Evolutionary conservation across 2,797 vertebrate species (phyloP), one percentile per base, ranked within the genome.

Genomic region (Falco columbarius): DNA sequence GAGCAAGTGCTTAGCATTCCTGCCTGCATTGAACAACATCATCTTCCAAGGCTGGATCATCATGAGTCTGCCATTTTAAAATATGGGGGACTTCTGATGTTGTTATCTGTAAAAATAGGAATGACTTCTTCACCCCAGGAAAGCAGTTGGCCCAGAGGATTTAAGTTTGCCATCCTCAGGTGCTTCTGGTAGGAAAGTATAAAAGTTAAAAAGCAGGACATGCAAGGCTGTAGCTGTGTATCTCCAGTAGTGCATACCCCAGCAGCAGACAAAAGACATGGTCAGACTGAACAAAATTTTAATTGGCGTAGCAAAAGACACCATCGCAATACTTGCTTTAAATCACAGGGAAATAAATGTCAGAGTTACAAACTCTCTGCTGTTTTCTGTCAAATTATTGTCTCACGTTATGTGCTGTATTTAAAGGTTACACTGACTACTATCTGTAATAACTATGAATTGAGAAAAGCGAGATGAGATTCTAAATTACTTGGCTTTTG

Each of bases 281-380:
- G 40, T 72, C 65, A 86, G 26, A 51, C 81, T 40, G 30, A 90
- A 36, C 24, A 89, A 36, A 40, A 30, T 30, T 86, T 63, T 66
- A 70, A 73, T 55, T 59, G 47, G 46, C 47, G 59, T 71, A 40
- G 30, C 38, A 81, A 75, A 89, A 83, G 52, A 36, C 62, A 75
- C 29, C 4, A 8, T 44, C 61, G 54, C 17, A 65, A 29, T 38
- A n/a, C 36, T 65, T 77, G 24, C 24, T 75, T 62, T 72, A 83
- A 95, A 66, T 93, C 36, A 58, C 12, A 32, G 54, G 27, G 63
- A 91, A 81, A 59, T 86, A 91, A 88, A 88, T 65, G 30, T 17
- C 34, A 62, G 26, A 51, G 17, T 62, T 91, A 26, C 32, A 79
- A 93, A 93, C 24, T 77, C 40, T 21, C 42, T 22, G 7, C 42